Percentiles rank a stretch among this genome's conserved stretches.
Evolutionary conservation across 2,888 invertebrate genomes (phyloP).

Genomic region (Muscina levida): DNA sequence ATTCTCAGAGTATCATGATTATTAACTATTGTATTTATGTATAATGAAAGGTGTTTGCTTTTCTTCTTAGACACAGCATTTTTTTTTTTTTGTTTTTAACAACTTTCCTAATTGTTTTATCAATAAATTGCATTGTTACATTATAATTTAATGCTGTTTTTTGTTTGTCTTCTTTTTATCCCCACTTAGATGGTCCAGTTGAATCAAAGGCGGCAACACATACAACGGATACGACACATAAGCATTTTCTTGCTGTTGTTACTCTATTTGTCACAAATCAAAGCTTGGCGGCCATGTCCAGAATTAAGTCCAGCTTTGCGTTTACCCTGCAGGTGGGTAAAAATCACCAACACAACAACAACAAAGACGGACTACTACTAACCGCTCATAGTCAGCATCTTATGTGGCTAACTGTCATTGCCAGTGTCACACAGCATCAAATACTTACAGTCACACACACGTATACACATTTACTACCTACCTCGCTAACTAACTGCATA

Average conservation of each 20-base stretch:
- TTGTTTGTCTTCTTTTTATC: slow-evolving; percentile 25
- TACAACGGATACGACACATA: slow-evolving; percentile 68
- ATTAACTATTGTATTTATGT: too few species aligned
- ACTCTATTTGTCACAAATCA: slow-evolving; percentile 74
- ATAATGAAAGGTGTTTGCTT: too few species aligned
- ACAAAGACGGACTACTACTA: background rate
- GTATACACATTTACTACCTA: too few species aligned
- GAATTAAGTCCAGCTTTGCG: slow-evolving; percentile 88
- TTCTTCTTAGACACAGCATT: too few species aligned
- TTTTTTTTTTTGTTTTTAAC: too few species aligned
- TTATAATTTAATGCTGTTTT: background rate
- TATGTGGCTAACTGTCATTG: slow-evolving; percentile 20
- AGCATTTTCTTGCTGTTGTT: slow-evolving; percentile 71
- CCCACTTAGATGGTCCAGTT: slow-evolving; percentile 65
- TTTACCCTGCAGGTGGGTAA: slow-evolving; percentile 85
- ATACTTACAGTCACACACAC: background rate
- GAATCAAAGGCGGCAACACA: slow-evolving; percentile 64
- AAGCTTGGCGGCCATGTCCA: slow-evolving; percentile 86
- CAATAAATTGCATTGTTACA: background rate
- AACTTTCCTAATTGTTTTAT: background rate
- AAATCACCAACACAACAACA: background rate
- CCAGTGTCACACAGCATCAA: slow-evolving; percentile 18
- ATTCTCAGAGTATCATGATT: too few species aligned
- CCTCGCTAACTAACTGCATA: background rate
- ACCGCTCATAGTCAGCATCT: background rate